These are phyloP conservation scores for Nothobranchius furzeri DNA, from an alignment of 2,113 vertebrate species.

Conservation along the genomic window DNA sequence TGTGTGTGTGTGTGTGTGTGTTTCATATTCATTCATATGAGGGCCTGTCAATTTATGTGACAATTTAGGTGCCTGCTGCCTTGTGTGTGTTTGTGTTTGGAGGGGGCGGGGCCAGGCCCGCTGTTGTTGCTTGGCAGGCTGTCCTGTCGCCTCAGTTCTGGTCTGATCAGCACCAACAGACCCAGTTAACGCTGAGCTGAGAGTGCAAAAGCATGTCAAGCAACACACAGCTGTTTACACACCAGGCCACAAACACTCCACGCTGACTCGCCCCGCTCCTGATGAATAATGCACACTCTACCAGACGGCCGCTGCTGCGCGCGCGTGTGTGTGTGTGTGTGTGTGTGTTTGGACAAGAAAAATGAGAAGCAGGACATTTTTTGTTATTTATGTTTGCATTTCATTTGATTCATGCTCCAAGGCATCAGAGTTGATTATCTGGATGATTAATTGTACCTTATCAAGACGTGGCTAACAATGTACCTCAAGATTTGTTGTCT, in stretches of 20 bases:
- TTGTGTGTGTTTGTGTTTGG: constrained; percentile 10
- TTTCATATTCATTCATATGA: constrained; percentile 42
- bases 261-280: constrained; percentile 80
- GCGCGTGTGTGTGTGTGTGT: constrained; percentile 30
- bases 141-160: constrained; percentile 88
- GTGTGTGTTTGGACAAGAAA: constrained; percentile 28
- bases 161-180: constrained; percentile 91
- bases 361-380: constrained; percentile 18
- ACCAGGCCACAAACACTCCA: constrained; percentile 76
- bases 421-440: not conserved
- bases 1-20: constrained; percentile 29
- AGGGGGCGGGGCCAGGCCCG: constrained; percentile 8
- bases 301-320: constrained; percentile 71
- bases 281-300: constrained; percentile 86
- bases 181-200: constrained; percentile 81
- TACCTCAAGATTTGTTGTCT: not conserved
- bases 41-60: constrained; percentile 47
- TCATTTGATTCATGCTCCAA: not conserved
- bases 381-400: constrained; percentile 19
- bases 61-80: constrained; percentile 39
- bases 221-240: constrained; percentile 94
- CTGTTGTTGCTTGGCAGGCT: constrained; percentile 83
- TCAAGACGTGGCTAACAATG: not conserved
- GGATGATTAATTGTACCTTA: not conserved
- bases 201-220: constrained; percentile 99